Evolutionary conservation across 2,113 vertebrate genomes (phyloP), one percentile per base, ranked within the genome.

Genomic region (Pelobates fuscus): DNA sequence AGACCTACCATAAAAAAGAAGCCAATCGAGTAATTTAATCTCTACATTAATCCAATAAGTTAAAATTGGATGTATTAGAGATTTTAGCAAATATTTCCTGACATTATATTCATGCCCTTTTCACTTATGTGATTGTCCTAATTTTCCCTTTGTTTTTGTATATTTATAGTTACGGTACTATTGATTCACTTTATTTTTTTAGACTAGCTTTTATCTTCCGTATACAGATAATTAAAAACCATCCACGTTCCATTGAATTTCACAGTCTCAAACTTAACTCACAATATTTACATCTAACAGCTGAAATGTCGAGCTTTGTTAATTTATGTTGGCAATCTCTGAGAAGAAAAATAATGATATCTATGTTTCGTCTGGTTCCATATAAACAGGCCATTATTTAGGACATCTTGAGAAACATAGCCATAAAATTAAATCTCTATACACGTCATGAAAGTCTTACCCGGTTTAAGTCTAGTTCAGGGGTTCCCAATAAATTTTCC

Each of bases 251-350:
- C 24, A 59, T 14, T 26, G 55, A 23, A 25, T 59, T 59, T 59
- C 15, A 59, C 55, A 59, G 21, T 59, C n/a, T n/a, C 15, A 24
- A 1, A 25, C 20, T 24, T 12, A 59, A 24, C 21, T 24, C 55
- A 59, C 20, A 26, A 12, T 59, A 59, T 59, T 25, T 59, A 59
- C 24, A 23, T 20, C 24, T 59, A 26, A 59, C 55, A 59, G 55
- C 55, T 59, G 55, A 23, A 59, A 14, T 12, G 18, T 25, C 24
- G 15, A 14, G 55, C 11, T 25, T 24, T 59, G 55, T 23, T 23
- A 59, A 59, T 59, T 59, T 25, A 59, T 59, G 11, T 59, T 59
- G 55, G 55, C 55, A 59, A 59, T 24, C 25, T 15, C 55, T 12
- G 10, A 25, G 20, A 59, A 59, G 55, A 12, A 23, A 59, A 59